Evolutionary conservation across 2,113 vertebrate species (phyloP), one percentile per base, ranked within the genome.

Genomic region (Corythornis vintsioides): DNA sequence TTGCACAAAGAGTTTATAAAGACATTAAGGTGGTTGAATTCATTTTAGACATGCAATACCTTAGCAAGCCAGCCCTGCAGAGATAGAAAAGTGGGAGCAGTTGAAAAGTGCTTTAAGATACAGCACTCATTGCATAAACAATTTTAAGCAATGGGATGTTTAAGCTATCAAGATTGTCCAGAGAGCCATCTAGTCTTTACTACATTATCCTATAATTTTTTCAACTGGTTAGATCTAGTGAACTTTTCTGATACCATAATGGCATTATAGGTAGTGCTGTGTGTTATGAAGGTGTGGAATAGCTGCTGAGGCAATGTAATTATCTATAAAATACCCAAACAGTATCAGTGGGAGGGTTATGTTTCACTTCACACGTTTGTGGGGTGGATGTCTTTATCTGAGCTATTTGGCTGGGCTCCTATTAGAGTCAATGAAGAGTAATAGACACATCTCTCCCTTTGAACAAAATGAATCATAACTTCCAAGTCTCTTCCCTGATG

Each of bases 291-390:
- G 70, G 57, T 60, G 47, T 90, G 77, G 83, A 94, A 75, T 81
- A 89, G 81, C 69, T 95, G 81, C 93, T 84, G 84, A 93, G 87
- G 86, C 70, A 92, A 89, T 35, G 77, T 81, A 90, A 89, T 93
- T 93, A 86, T 84, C 87, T 74, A 82, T 95, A 79, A 94, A 89
- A 86, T 75, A 71, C 26, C 31, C 63, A 86, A 77, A 78, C 67
- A 86, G 3, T 89, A 92, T 92, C 77, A 84, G 77, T 90, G 61
- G 91, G 86, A 86, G 70, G 86, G 66, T 75, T 95, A 35, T 84
- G 57, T 92, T 92, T 86, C 71, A 71, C 74, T 95, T 92, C 85
- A 75, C 64, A 71, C 73, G 52, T 88, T 89, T 75, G 53, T 84
- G 35, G 65, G 35, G 70, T 89, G 78, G 83, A 65, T 81, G 43